Evolutionary conservation across 2,113 vertebrate species (phyloP), one percentile per base, ranked within the genome.

Genomic region (Castor canadensis): DNA sequence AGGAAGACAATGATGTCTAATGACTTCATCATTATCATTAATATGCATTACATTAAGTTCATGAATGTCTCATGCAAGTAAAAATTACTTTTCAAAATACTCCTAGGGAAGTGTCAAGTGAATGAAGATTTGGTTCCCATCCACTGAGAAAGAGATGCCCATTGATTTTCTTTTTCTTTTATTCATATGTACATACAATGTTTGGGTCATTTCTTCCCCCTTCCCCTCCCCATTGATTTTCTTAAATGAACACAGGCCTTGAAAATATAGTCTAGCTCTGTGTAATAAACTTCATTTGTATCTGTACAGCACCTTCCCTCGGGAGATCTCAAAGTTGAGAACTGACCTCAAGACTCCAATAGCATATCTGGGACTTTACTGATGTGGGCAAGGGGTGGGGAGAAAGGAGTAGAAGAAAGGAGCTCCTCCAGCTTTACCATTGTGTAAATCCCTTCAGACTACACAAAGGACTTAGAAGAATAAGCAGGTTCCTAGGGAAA

Each of bases 401-500:
- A 75, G n/a, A 84, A 71, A 77, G 54, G 49, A 49, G 16, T 1
- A 79, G 40, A 35, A 82, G 6, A 12, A 64, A 54, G 17, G 62
- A 81, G 45, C 52, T 32, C n/a, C 28, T 49, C 30, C n/a, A 40
- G 19, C 60, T 9, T 83, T n/a, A 67, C 26, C 43, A 40, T 28
- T 35, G 20, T 19, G 35, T 40, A 79, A 75, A 81, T 92, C 87
- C 28, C 38, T 72, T 92, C 84, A 67, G 30, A 87, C n/a, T 17
- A 35, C 38, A 64, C n/a, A 58, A 69, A 88, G 49, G 45, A 80
- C 77, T 64, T 49, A 38, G 56, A 76, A 89, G 35, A 82, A 7
- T 8, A 88, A 54, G 22, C 60, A 82, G 76, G 43, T 73, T 92
- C 94, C 49, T 64, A 47, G 87, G 40, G 67, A 66, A 94, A 94